Percentiles rank a stretch among this genome's conserved stretches.
phyloP scores from a whole-genome alignment of 2,888 invertebrate species.

The Eudasyphora cyanicolor region DNA sequence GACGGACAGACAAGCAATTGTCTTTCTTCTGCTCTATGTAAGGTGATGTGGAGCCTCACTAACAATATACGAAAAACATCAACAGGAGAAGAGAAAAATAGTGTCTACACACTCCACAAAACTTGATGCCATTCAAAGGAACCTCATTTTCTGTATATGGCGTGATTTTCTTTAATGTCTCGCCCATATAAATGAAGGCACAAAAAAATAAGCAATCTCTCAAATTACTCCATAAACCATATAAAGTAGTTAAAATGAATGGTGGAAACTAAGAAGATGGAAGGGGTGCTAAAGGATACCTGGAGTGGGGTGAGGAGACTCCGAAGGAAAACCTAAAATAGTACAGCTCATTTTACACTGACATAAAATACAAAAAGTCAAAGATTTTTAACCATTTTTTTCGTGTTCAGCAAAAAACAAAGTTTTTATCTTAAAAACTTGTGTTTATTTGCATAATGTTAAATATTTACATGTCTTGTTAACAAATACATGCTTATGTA shows the following conservation, averaged over 20 bases:
- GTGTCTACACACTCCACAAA: too few relatives aligned
- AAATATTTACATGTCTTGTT: conserved; percentile 65
- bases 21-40: too few relatives aligned
- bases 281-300: not conserved
- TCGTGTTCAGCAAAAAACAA: not conserved
- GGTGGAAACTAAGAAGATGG: not conserved
- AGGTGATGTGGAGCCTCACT: not conserved
- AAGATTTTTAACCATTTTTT: not conserved
- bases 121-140: conserved; percentile 28
- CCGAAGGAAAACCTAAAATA: too few relatives aligned
- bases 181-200: not conserved
- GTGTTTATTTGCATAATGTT: conserved; percentile 63
- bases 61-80: too few relatives aligned
- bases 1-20: not conserved
- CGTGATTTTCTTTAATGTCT: conserved; percentile 20
- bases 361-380: not conserved
- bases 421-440: conserved; percentile 16
- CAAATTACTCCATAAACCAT: conserved; percentile 61
- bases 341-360: too few relatives aligned
- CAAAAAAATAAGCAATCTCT: not conserved
- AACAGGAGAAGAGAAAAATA: not conserved
- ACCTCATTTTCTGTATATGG: conserved; percentile 63
- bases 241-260: conserved; percentile 40
- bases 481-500: conserved; percentile 63
- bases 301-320: too few relatives aligned